phyloP scores from a whole-genome alignment of 2,113 vertebrate genomes.

The Centropristis striata region DNA sequence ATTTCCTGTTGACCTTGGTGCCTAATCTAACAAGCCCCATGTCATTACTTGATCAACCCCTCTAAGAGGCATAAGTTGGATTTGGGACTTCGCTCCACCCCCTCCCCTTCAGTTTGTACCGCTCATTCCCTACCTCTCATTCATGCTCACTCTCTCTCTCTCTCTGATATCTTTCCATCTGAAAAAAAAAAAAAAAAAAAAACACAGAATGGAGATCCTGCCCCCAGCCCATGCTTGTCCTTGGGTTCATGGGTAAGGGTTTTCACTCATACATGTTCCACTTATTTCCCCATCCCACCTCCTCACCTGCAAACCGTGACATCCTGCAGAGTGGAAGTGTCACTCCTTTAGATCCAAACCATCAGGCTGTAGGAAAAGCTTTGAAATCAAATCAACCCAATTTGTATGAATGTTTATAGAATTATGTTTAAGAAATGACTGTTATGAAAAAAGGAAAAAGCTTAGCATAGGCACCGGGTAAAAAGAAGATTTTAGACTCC shows the following conservation, averaged over 20 bases:
- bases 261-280: conserved; percentile 49
- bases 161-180: conserved; percentile 68
- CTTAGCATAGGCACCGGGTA: neutral
- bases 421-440: conserved; percentile 18
- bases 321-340: neutral
- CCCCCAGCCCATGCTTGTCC: conserved; percentile 85
- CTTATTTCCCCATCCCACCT: conserved; percentile 8
- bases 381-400: conserved; percentile 63
- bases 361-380: conserved; percentile 37
- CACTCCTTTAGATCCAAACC: neutral
- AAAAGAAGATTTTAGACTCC: neutral
- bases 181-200: conserved; percentile 5
- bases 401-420: conserved; percentile 9
- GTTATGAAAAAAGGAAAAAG: neutral
- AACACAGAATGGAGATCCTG: conserved; percentile 84
- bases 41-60: conserved; percentile 69
- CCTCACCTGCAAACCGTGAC: conserved; percentile 13
- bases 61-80: conserved; percentile 69
- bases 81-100: conserved; percentile 47
- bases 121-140: conserved; percentile 34
- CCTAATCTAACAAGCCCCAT: conserved; percentile 74
- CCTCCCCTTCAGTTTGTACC: conserved; percentile 12
- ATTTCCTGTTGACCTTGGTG: conserved; percentile 63
- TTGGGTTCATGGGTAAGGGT: conserved; percentile 88
- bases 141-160: conserved; percentile 63